Conservation (phyloP, 2,113 vertebrate species). For the Mormyrus lacerda region DNA sequence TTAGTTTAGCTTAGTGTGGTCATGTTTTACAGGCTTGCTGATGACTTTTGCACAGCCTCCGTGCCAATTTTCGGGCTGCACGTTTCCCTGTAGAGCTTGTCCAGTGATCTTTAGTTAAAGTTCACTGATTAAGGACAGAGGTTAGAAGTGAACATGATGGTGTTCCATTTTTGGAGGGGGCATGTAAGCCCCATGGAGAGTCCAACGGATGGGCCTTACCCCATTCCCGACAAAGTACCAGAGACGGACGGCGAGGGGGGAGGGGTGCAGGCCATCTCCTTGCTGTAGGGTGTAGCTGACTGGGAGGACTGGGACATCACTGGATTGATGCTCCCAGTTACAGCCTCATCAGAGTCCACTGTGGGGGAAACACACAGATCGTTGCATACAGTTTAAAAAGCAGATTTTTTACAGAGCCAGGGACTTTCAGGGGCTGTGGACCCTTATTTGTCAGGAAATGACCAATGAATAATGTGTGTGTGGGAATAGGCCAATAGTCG, state of each 20-base stretch:
- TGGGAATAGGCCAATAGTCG: neutral
- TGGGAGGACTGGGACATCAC: conserved; percentile 64
- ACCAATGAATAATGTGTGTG: neutral
- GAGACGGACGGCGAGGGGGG: conserved; percentile 81
- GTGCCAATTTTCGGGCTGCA: neutral
- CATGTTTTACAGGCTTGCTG: neutral
- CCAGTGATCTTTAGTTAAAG: neutral
- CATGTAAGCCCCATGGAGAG: neutral
- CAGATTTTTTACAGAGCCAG: neutral
- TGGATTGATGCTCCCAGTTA: conserved; percentile 65
- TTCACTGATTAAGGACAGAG: too few species aligned
- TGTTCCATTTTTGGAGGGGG: neutral
- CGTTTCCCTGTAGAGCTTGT: neutral
- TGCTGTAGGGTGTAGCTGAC: conserved; percentile 57
- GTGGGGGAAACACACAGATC: neutral
- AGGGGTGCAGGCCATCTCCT: conserved; percentile 75
- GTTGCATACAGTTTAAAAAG: neutral
- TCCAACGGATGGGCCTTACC: conserved; percentile 48
- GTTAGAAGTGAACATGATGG: neutral
- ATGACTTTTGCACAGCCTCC: neutral
- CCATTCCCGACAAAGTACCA: conserved; percentile 70
- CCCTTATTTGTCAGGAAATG: neutral
- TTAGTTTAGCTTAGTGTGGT: neutral
- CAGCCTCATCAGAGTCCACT: conserved; percentile 85
- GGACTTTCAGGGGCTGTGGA: neutral